These are phyloP conservation scores for Ammodytes dubius DNA, from an alignment of 2,113 vertebrate species.

Conservation along the genomic window DNA sequence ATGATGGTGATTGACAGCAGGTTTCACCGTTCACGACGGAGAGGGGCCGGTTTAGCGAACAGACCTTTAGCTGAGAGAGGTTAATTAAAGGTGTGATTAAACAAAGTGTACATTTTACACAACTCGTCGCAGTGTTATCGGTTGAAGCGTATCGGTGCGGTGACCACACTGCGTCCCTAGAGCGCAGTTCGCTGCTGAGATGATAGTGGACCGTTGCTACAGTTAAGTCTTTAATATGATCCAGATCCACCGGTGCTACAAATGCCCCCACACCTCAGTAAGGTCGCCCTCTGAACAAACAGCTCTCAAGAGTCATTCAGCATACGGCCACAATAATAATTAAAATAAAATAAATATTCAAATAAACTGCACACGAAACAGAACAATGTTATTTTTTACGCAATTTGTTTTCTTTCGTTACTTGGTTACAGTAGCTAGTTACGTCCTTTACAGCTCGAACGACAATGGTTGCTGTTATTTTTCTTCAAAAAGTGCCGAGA, in stretches of 20 bases:
- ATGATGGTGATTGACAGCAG: conserved; percentile 62
- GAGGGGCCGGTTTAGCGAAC: conserved; percentile 14
- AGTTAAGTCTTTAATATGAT: not conserved
- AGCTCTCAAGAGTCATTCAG: not conserved
- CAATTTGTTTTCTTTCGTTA: not conserved
- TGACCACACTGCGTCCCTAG: not conserved
- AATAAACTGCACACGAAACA: no score
- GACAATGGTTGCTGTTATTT: no score
- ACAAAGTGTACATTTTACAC: not conserved
- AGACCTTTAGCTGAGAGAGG: not conserved
- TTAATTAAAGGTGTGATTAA: not conserved
- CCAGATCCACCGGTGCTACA: not conserved
- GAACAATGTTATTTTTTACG: no score
- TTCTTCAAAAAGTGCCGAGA: no score
- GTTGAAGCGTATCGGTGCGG: not conserved
- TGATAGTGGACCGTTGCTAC: not conserved
- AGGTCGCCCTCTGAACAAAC: not conserved
- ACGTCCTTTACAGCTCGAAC: not conserved
- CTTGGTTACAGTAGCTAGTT: not conserved
- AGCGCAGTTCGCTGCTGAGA: not conserved
- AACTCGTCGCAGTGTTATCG: not conserved
- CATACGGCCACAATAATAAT: not conserved
- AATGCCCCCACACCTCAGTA: not conserved
- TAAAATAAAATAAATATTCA: no score
- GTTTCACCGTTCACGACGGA: conserved; percentile 27